These are phyloP conservation scores for Cybosia mesomella DNA, from an alignment of 2,888 invertebrate genomes.

Conservation along the genomic window DNA sequence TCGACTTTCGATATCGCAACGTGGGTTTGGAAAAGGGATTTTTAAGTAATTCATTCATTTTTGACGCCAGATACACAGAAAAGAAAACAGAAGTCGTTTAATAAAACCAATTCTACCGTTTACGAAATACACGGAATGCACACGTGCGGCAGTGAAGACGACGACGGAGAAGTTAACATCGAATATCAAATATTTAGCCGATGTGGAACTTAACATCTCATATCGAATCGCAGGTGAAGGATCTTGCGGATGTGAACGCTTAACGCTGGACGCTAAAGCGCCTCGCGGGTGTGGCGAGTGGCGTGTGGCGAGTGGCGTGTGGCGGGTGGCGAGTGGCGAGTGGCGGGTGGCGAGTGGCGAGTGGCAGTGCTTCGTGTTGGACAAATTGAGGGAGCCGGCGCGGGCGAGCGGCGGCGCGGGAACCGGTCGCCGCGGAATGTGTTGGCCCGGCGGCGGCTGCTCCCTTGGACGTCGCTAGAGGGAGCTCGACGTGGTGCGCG, in stretches of 20 bases:
- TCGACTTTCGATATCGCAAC: not conserved
- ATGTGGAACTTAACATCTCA: not conserved
- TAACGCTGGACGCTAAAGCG: too few species aligned
- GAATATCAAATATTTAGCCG: not conserved
- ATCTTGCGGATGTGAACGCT: too few species aligned
- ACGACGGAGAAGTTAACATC: too few species aligned
- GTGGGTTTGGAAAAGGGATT: not conserved
- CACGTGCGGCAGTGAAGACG: not conserved
- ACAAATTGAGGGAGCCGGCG: constrained; percentile 66
- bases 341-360: constrained; percentile 36
- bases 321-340: constrained; percentile 51
- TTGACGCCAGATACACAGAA: not conserved
- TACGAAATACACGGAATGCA: not conserved
- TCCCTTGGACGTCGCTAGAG: constrained; percentile 4
- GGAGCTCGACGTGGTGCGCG: not conserved
- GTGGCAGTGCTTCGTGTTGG: constrained; percentile 51
- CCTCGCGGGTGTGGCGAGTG: too few species aligned
- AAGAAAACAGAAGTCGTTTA: not conserved
- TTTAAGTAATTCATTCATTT: not conserved
- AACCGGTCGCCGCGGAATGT: constrained; percentile 52
- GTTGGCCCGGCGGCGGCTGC: constrained; percentile 10
- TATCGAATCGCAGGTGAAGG: not conserved
- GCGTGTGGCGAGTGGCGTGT: constrained; percentile 39
- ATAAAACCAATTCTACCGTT: not conserved
- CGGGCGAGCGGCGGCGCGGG: constrained; percentile 24